A percentile compares a stretch with the other conserved stretches of the same genome.
phyloP scores from a whole-genome alignment of 2,888 invertebrate genomes.

The Rhorus exstirpatorius region DNA sequence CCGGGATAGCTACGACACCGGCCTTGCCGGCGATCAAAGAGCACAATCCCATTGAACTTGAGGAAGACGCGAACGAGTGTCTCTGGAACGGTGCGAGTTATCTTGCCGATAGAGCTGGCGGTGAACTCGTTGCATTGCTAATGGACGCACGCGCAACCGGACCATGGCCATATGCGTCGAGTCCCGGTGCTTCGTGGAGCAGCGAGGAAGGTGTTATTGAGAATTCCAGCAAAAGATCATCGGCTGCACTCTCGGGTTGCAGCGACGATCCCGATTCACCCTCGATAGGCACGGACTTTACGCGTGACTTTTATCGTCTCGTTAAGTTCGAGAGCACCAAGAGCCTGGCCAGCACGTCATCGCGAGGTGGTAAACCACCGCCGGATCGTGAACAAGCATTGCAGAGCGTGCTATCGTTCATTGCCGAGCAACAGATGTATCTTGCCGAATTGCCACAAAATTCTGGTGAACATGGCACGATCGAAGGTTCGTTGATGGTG shows the following conservation, averaged over 20 bases:
- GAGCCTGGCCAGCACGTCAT: conserved; percentile 92
- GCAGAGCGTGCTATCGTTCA: conserved; percentile 91
- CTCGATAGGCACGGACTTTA: conserved; percentile 91
- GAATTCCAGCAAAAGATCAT: conserved; percentile 90
- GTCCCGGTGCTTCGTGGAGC: conserved; percentile 87
- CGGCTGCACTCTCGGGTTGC: conserved; percentile 89
- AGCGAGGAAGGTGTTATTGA: conserved; percentile 87
- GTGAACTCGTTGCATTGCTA: conserved; percentile 88
- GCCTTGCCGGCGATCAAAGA: conserved; percentile 92
- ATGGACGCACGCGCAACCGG: conserved; percentile 87
- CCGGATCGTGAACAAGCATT: conserved; percentile 90
- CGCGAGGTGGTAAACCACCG: conserved; percentile 88
- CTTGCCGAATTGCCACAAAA: conserved; percentile 79
- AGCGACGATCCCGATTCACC: conserved; percentile 90
- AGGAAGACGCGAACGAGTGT: conserved; percentile 91
- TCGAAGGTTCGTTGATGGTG: conserved; percentile 73
- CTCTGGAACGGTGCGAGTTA: conserved; percentile 92
- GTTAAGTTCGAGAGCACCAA: conserved; percentile 94
- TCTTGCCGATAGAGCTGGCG: conserved; percentile 90
- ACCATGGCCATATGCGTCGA: conserved; percentile 89
- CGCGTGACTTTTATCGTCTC: conserved; percentile 92
- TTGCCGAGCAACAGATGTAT: conserved; percentile 92
- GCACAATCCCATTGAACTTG: conserved; percentile 90
- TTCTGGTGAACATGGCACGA: conserved; percentile 70
- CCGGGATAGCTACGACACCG: conserved; percentile 85